Conservation (phyloP, 2,888 invertebrate genomes). For the Nemapogon koenigi region DNA sequence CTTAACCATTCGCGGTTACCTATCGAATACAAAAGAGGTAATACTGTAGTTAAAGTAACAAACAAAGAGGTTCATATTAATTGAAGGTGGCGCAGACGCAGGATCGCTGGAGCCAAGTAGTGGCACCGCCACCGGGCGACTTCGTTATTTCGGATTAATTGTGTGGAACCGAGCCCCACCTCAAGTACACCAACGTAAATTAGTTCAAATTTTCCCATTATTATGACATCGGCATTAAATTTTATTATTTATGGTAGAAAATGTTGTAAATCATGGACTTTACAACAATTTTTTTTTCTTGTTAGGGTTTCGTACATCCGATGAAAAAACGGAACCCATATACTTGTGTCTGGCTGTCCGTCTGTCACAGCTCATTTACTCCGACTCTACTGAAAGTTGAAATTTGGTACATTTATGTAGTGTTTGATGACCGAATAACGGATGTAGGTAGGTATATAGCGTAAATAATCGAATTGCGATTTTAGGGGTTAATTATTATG, state of each 20-base stretch:
- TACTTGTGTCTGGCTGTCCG: too few species aligned
- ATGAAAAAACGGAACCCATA: neutral
- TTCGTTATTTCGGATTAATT: conserved; percentile 59
- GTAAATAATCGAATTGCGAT: too few species aligned
- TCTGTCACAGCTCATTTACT: neutral
- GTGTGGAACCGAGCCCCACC: conserved; percentile 51
- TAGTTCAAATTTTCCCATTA: conserved; percentile 6
- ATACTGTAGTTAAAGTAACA: neutral
- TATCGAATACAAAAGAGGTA: neutral
- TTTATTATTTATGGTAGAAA: too few species aligned
- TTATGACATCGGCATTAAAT: conserved; percentile 7
- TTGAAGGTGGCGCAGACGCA: conserved; percentile 27
- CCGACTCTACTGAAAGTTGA: too few species aligned
- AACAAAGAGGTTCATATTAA: neutral
- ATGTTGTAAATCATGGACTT: too few species aligned
- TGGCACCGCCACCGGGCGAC: too few species aligned
- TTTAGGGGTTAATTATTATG: too few species aligned
- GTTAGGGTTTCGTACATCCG: neutral
- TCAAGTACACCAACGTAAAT: conserved; percentile 4
- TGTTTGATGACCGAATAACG: too few species aligned
- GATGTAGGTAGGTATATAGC: too few species aligned
- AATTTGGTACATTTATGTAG: too few species aligned
- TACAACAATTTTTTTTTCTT: neutral
- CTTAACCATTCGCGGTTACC: too few species aligned
- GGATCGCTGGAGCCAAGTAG: too few species aligned